These are phyloP conservation scores for Gadopsis marmoratus DNA, from an alignment of 2,797 vertebrate species.

Conservation along the genomic window DNA sequence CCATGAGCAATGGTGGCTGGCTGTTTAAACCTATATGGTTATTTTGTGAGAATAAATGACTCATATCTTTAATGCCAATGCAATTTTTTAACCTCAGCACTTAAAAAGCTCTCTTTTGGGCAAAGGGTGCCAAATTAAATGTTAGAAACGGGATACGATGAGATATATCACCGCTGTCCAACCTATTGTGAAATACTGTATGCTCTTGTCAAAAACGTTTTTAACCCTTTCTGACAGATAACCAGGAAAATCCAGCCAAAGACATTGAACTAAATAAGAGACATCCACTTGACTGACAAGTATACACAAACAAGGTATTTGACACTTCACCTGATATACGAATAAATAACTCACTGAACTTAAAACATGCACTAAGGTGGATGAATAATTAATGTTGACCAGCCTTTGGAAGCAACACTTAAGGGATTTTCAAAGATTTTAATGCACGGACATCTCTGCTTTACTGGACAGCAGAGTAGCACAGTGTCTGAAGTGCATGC, in stretches of 20 bases:
- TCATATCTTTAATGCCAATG: constrained; percentile 33
- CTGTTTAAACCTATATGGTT: constrained; percentile 26
- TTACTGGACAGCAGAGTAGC: constrained; percentile 38
- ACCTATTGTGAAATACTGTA: background rate
- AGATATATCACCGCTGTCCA: background rate
- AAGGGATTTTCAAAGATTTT: constrained; percentile 44
- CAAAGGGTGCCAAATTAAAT: background rate
- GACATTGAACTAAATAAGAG: constrained; percentile 8
- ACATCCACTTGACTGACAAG: constrained; percentile 38
- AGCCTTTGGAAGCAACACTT: constrained; percentile 47
- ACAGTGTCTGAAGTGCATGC: constrained; percentile 19
- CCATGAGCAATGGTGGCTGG: constrained; percentile 27
- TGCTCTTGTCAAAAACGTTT: background rate
- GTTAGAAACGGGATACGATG: background rate
- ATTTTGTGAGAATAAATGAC: constrained; percentile 40
- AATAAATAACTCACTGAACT: constrained; percentile 56
- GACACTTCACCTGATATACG: constrained; percentile 50
- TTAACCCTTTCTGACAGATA: background rate
- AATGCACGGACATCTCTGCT: constrained; percentile 37
- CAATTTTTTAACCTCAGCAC: background rate
- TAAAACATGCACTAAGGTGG: constrained; percentile 44
- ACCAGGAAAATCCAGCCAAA: background rate
- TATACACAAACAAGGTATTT: constrained; percentile 57
- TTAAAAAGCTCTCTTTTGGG: background rate
- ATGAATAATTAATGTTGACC: constrained; percentile 60